Evolutionary conservation across 2,113 vertebrate genomes (phyloP).

Genomic region (Pangasianodon gigas): DNA sequence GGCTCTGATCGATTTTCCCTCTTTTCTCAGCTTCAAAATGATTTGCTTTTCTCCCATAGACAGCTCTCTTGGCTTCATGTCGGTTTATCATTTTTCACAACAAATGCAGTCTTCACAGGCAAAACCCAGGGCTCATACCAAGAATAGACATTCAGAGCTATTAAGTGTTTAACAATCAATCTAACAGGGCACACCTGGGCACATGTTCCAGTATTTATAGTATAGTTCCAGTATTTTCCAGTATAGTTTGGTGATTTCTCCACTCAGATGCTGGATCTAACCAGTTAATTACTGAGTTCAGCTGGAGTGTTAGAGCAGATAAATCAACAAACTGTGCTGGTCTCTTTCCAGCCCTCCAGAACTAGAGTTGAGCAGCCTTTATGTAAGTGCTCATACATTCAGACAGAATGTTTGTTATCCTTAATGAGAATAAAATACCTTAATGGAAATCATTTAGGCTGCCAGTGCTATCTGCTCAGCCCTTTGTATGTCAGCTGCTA

Average conservation of each 20-base stretch:
- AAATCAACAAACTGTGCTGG: neutral
- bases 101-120: too few relatives aligned
- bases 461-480: constrained; percentile 67
- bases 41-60: too few relatives aligned
- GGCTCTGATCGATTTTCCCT: too few relatives aligned
- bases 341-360: neutral
- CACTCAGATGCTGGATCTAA: neutral
- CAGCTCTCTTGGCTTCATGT: too few relatives aligned
- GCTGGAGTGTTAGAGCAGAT: neutral
- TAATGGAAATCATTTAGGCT: constrained; percentile 73
- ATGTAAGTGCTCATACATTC: constrained; percentile 10
- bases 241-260: neutral
- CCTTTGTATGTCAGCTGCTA: constrained; percentile 64
- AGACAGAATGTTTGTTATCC: constrained; percentile 49
- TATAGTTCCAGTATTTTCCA: too few relatives aligned
- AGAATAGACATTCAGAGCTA: too few relatives aligned
- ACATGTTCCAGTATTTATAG: too few relatives aligned
- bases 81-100: too few relatives aligned
- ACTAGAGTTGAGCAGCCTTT: neutral
- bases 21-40: too few relatives aligned
- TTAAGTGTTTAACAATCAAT: too few relatives aligned
- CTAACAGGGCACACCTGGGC: too few relatives aligned
- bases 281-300: neutral
- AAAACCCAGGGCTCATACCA: too few relatives aligned
- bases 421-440: constrained; percentile 72